Evolutionary conservation across 2,888 invertebrate species (phyloP).

Genomic region (Agelastica alni): DNA sequence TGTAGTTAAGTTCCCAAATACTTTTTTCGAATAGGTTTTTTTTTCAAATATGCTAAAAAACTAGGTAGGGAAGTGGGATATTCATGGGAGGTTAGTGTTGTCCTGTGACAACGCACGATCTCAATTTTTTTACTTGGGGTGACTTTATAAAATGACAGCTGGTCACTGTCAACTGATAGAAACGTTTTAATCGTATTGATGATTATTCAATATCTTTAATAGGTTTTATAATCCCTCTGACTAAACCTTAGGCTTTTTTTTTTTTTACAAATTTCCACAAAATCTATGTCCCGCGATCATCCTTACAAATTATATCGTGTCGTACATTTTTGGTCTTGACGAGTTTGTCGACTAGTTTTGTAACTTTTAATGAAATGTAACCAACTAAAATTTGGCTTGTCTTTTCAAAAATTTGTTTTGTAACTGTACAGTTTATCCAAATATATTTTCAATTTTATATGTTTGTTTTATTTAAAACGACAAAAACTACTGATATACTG

Average conservation of each 20-base stretch:
- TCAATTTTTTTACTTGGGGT: slow-evolving; percentile 17
- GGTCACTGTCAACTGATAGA: slow-evolving; percentile 22
- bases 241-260: slow-evolving; percentile 7
- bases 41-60: slow-evolving; percentile 6
- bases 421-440: too few relatives aligned
- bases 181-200: slow-evolving; percentile 19
- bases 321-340: not conserved
- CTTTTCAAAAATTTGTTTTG: too few relatives aligned
- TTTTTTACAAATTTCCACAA: slow-evolving; percentile 7
- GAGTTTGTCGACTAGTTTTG: too few relatives aligned
- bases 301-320: slow-evolving; percentile 3
- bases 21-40: not conserved
- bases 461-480: too few relatives aligned
- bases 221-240: slow-evolving; percentile 18
- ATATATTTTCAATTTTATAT: too few relatives aligned
- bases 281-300: slow-evolving; percentile 4
- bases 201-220: slow-evolving; percentile 13
- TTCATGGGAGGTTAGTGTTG: slow-evolving; percentile 11
- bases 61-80: slow-evolving; percentile 19
- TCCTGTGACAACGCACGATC: slow-evolving; percentile 4
- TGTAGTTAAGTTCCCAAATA: too few relatives aligned
- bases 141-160: slow-evolving; percentile 18
- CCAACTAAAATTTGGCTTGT: too few relatives aligned
- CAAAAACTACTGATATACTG: too few relatives aligned
- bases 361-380: not conserved